Conservation (phyloP, 2,888 invertebrate species). For the Drosophila testacea region DNA sequence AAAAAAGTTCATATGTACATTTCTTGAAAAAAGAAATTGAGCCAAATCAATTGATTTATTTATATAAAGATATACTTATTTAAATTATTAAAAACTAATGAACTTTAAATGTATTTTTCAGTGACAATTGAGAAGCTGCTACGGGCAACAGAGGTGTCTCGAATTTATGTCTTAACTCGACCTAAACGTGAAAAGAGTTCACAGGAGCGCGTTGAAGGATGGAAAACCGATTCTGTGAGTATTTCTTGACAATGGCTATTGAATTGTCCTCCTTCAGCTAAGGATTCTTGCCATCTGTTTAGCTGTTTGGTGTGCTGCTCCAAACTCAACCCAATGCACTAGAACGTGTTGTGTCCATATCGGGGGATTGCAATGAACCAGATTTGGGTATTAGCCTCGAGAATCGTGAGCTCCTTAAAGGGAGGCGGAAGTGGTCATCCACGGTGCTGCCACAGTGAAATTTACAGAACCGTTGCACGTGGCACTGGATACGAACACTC, state of each 20-base stretch:
- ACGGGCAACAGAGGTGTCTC: conserved; percentile 86
- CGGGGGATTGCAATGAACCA: conserved; percentile 83
- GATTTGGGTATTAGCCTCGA: conserved; percentile 83
- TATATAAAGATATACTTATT: too few relatives aligned
- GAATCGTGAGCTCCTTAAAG: conserved; percentile 79
- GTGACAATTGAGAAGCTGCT: conserved; percentile 62
- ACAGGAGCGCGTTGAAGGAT: conserved; percentile 88
- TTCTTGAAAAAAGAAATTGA: too few relatives aligned
- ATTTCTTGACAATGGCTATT: not conserved
- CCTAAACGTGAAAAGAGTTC: conserved; percentile 88
- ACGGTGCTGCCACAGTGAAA: conserved; percentile 95
- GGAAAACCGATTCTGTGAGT: conserved; percentile 89
- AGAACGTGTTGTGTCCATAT: conserved; percentile 81
- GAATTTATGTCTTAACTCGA: conserved; percentile 87
- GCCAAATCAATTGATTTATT: too few relatives aligned
- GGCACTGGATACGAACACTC: conserved; percentile 90
- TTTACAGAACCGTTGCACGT: conserved; percentile 90
- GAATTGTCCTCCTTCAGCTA: too few relatives aligned
- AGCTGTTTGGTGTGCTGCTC: conserved; percentile 39
- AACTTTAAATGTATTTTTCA: conserved; percentile 15
- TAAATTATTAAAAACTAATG: too few relatives aligned
- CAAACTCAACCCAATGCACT: conserved; percentile 72
- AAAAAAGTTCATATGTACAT: too few relatives aligned
- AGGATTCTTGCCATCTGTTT: not conserved
- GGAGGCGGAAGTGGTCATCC: conserved; percentile 88